A percentile compares a stretch with the other conserved stretches of the same genome.
Evolutionary conservation across 2,888 invertebrate species (phyloP).

Genomic region (Eremobia ochroleuca): DNA sequence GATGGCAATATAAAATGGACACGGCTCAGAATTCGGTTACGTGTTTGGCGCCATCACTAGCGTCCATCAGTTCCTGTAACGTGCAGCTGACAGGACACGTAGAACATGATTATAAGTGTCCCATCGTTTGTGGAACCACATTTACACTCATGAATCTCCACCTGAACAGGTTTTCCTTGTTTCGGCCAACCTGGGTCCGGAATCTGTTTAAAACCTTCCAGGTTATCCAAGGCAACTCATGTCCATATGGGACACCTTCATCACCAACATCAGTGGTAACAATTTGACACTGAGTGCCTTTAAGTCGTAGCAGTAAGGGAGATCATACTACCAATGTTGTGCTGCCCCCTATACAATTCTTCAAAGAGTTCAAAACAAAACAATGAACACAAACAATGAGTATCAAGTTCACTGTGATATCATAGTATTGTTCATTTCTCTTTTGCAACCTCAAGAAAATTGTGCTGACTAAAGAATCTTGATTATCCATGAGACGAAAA

Average conservation of each 20-base stretch:
- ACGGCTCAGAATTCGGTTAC: background rate
- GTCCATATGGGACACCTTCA: background rate
- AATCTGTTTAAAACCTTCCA: background rate
- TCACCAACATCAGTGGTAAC: background rate
- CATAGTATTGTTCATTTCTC: background rate
- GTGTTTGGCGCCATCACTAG: background rate
- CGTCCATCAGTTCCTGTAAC: background rate
- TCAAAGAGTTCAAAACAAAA: background rate
- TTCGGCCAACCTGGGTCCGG: background rate
- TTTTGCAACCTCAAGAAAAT: background rate
- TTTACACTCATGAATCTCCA: too few relatives aligned
- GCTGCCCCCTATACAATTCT: background rate
- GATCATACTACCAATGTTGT: too few relatives aligned
- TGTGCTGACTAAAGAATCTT: background rate
- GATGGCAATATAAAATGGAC: background rate
- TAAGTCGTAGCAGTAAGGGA: background rate
- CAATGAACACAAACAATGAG: background rate
- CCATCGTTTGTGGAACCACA: too few relatives aligned
- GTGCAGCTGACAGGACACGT: background rate
- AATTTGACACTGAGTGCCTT: background rate
- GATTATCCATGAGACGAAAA: slow-evolving; percentile 12
- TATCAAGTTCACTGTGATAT: background rate
- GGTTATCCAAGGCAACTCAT: too few relatives aligned
- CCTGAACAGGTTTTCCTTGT: too few relatives aligned
- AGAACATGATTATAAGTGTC: background rate